Evolutionary conservation across 2,888 invertebrate genomes (phyloP), one percentile per base, ranked within the genome.

Genomic region (Melolontha melolontha): DNA sequence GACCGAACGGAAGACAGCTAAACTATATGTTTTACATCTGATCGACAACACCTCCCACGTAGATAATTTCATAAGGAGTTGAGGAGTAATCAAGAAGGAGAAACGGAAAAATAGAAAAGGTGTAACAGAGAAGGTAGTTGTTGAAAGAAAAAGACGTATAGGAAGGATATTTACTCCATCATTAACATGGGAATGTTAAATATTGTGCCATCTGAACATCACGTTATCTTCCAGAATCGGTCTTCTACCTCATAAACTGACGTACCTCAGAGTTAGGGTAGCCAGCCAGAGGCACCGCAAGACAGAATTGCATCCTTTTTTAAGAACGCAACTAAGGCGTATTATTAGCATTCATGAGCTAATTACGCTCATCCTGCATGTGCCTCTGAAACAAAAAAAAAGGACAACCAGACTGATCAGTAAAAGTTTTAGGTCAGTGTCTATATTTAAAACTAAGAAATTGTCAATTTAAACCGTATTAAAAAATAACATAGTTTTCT

Each of bases 371-470:
- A 85, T 87, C 87, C 88, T 88, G 89, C 91, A 90, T 90, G 91
- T 92, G 92, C 92, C 92, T 92, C 92, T 92, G 91, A 90, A 91
- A 86, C 89, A 87, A 83, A 82, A 47, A 34, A 34, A 84, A 84
- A 83, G 84, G 85, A 84, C 81, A 82, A 83, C 84, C 84, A 84
- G 84, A 85, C 84, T 84, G 84, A 84, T 85, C 82, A 85, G 76
- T 75, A 73, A 67, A 74, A 70, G 71, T 70, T 65, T 64, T 51
- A 49, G n/a, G 50, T 17, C 44, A 62, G 17, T 40, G n/a, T 44
- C 17, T 39, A 44, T 27, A n/a, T 40, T n/a, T 47, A 40, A 34
- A 49, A 54, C 4, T 42, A 47, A n/a, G 22, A 17, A 44, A 47
- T 42, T 52, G 10, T 40, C 6, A 44, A 29, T 64, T 50, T 11